Base-by-base conservation (phyloP, 2,888 invertebrate species). In the Xylocampa areola region DNA sequence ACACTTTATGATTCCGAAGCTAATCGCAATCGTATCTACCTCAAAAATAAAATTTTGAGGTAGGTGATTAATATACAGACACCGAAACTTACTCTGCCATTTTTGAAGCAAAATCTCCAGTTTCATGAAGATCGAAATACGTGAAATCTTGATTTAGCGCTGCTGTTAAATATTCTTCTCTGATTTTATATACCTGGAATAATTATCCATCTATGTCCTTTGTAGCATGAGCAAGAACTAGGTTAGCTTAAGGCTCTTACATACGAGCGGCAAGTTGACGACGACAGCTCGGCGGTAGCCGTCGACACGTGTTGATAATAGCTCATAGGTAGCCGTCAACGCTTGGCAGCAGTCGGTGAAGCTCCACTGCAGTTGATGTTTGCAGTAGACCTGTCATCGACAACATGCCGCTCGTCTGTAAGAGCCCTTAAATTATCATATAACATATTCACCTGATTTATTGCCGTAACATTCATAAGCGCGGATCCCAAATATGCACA, bases 41-140 rank as follows among this genome's bases (percentile, higher is more conserved):
- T n/a, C n/a, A n/a, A n/a, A n/a, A 2, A 8, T 25, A 25, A 25
- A 23, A 2, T 1, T 23, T 23, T 5, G 7, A 1, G 23, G 1
- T 23, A 23, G 1, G 23, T 2, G 1, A 25, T 1, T 1, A n/a
- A 8, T 7, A 25, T 25, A 4, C 10, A 10, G 25, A 6, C 25
- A 25, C 8, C 8, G 8, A 16, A 17, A 84, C 95, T 94, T 92
- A 97, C 96, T 96, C 96, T 41, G 96, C 95, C 94, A 97, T 96
- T 80, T 96, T 94, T 58, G 96, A 96, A 1, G 96, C 95, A 76
- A 97, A 96, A 77, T 96, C 96, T 17, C 96, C 96, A 50, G 96
- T 96, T 80, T 95, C 94, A 74, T 95, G 94, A 6, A 95, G 85
- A 83, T 97, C 96, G 77, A 96, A 96, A 95, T 96, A 97, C 2